A percentile compares a stretch with the other conserved stretches of the same genome.
These are phyloP conservation scores for Leptinotarsa peninsularis DNA, from an alignment of 2,888 invertebrate species.

Conservation along the genomic window DNA sequence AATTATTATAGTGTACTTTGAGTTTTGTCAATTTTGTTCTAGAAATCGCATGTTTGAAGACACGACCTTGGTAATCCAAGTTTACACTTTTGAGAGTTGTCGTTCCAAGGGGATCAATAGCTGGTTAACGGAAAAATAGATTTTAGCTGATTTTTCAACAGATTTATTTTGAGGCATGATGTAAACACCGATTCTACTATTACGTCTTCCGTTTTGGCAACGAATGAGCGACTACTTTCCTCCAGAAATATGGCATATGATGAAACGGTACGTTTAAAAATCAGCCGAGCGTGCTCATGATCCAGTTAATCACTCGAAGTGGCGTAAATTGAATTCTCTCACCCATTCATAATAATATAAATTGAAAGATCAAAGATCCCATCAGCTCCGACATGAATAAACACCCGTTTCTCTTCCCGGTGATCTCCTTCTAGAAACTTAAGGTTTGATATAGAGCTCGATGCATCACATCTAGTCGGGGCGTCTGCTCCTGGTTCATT, in stretches of 20 bases:
- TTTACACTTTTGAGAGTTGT: too few species aligned
- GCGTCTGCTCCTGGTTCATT: slow-evolving; percentile 22
- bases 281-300: neutral
- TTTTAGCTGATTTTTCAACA: too few species aligned
- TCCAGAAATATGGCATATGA: slow-evolving; percentile 6
- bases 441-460: slow-evolving; percentile 47
- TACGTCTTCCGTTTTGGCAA: neutral
- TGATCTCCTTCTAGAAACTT: slow-evolving; percentile 42
- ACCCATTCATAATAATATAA: slow-evolving; percentile 53
- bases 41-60: too few species aligned
- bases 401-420: slow-evolving; percentile 36
- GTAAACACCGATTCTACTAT: neutral
- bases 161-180: too few species aligned
- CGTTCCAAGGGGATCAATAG: too few species aligned
- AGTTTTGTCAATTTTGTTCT: too few species aligned
- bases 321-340: slow-evolving; percentile 47
- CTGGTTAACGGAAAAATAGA: too few species aligned
- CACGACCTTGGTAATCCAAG: too few species aligned
- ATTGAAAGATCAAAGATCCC: slow-evolving; percentile 56
- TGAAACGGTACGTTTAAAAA: slow-evolving; percentile 1
- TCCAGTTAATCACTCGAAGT: slow-evolving; percentile 15
- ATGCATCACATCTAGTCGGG: slow-evolving; percentile 36
- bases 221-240: neutral
- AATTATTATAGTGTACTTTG: too few species aligned
- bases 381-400: slow-evolving; percentile 44